Conservation (phyloP, 1,140 invertebrate genomes). For the Cephus cinctus region DNA sequence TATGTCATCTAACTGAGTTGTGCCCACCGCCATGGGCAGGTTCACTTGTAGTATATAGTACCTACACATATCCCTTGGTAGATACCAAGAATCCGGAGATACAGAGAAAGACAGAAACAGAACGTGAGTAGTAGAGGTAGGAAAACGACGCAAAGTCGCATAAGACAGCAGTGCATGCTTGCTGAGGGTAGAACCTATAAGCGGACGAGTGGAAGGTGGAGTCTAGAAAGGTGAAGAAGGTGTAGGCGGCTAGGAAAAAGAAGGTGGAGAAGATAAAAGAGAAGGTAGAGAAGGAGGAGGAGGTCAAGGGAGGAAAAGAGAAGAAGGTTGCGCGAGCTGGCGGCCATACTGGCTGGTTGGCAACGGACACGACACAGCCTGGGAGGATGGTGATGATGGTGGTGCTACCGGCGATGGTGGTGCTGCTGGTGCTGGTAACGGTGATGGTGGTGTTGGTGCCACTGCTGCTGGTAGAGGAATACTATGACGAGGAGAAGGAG, state of each 20-base stretch:
- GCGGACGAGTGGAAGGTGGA: constrained; percentile 13
- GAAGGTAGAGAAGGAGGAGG: constrained; percentile 34
- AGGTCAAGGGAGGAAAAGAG: constrained; percentile 49
- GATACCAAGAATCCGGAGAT: too few species aligned
- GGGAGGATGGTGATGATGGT: constrained; percentile 25
- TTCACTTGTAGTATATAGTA: too few species aligned
- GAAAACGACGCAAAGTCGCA: constrained; percentile 26
- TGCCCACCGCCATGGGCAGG: too few species aligned
- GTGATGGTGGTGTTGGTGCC: neutral
- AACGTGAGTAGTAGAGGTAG: constrained; percentile 8
- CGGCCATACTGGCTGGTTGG: constrained; percentile 49
- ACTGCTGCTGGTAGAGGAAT: constrained; percentile 13
- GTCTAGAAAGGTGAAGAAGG: constrained; percentile 13
- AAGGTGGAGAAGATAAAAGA: constrained; percentile 9
- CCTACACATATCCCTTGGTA: too few species aligned
- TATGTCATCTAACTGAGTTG: constrained; percentile 15
- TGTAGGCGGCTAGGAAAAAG: neutral
- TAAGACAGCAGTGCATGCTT: constrained; percentile 27
- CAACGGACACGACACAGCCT: constrained; percentile 43
- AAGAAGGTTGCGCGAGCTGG: constrained; percentile 44
- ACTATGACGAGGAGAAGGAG: constrained; percentile 19
- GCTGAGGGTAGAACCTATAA: constrained; percentile 24
- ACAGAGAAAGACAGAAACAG: constrained; percentile 16
- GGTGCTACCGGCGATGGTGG: neutral
- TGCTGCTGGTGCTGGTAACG: neutral